phyloP scores from a whole-genome alignment of 2,113 vertebrate species.

The Noturus placidus region DNA sequence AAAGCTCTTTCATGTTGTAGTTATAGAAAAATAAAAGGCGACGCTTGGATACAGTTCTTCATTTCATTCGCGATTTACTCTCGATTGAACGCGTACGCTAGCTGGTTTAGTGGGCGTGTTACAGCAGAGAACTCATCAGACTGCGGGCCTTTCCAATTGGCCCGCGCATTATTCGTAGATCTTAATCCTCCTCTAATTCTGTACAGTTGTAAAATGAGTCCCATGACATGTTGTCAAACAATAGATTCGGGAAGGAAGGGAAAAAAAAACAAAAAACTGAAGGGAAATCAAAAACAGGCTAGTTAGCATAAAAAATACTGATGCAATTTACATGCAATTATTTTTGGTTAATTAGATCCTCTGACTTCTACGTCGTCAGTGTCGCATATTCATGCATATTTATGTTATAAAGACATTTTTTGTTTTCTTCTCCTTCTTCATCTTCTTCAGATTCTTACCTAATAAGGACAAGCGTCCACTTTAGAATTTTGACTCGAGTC shows the following conservation, averaged over 20 bases:
- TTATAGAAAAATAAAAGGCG: not conserved
- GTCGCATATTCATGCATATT: slow-evolving; percentile 67
- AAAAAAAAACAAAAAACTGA: not conserved
- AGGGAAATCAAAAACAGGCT: slow-evolving; percentile 9
- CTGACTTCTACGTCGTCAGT: slow-evolving; percentile 67
- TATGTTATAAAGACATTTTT: slow-evolving; percentile 64
- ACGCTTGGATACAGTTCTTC: not conserved
- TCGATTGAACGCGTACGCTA: not conserved
- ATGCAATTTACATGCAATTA: slow-evolving; percentile 76
- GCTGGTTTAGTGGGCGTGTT: not conserved
- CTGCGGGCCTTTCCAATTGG: not conserved
- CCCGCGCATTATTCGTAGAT: not conserved
- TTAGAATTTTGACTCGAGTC: slow-evolving; percentile 34
- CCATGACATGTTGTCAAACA: slow-evolving; percentile 10
- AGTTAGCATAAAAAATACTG: slow-evolving; percentile 62
- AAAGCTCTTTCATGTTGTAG: no score
- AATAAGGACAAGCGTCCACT: slow-evolving; percentile 42
- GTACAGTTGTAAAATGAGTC: slow-evolving; percentile 2
- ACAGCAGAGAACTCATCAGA: not conserved
- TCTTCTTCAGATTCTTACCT: slow-evolving; percentile 57
- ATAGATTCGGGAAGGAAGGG: not conserved
- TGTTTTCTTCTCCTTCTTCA: slow-evolving; percentile 52
- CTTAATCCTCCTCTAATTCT: slow-evolving; percentile 7
- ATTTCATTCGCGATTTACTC: not conserved
- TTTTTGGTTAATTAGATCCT: slow-evolving; percentile 71